phyloP scores from a whole-genome alignment of 2,888 invertebrate genomes.

The Galerucella pusilla region DNA sequence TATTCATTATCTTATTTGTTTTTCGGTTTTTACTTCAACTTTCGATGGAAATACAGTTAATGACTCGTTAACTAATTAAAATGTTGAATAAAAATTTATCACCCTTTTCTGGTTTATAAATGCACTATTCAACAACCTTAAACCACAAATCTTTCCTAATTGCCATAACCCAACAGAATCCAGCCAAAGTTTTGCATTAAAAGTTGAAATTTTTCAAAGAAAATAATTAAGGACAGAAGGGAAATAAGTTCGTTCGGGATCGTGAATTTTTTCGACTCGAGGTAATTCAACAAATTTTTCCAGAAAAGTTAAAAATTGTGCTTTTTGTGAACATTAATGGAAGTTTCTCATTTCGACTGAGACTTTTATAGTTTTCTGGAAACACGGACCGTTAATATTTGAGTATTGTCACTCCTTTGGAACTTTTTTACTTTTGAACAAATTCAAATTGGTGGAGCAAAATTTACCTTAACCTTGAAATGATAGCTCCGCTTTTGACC shows the following conservation, averaged over 20 bases:
- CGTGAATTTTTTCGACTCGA: slow-evolving; percentile 7
- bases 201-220: not conserved
- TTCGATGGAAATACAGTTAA: not conserved
- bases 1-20: too few relatives aligned
- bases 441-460: not conserved
- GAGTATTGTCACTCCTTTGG: not conserved
- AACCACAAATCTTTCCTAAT: slow-evolving; percentile 2
- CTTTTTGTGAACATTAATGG: slow-evolving; percentile 8
- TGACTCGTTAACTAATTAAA: not conserved
- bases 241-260: slow-evolving; percentile 3
- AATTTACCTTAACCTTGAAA: not conserved
- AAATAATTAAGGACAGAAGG: slow-evolving; percentile 9
- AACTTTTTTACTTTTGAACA: not conserved
- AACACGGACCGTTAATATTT: not conserved
- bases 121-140: not conserved
- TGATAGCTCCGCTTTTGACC: not conserved
- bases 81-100: not conserved
- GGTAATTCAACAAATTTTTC: slow-evolving; percentile 11
- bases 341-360: slow-evolving; percentile 7
- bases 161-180: not conserved
- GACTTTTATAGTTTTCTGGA: slow-evolving; percentile 9
- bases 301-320: not conserved
- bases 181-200: slow-evolving; percentile 12
- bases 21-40: too few relatives aligned
- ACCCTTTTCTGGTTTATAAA: not conserved